Base-by-base conservation (phyloP, 1,140 invertebrate genomes). In the Caenorhabditis inopinata region DNA sequence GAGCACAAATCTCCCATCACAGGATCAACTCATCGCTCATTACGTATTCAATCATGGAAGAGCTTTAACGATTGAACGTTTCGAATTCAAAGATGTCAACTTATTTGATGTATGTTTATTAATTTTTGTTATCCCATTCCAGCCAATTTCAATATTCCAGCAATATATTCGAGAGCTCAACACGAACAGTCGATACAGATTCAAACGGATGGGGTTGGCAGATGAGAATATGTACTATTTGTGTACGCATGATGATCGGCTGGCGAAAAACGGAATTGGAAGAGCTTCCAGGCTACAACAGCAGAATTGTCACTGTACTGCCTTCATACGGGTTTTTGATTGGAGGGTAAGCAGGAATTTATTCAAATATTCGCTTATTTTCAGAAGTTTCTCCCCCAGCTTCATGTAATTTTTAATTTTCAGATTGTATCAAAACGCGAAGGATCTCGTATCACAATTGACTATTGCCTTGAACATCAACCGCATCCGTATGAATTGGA, bases 211-310 rank as follows among this genome's bases (percentile, higher is more conserved):
- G 38, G 78, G 78, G 5, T 32, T 79, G 21, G 62, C 46, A 2
- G 78, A 79, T 35, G 78, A 79, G 62, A 53, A 79, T 35, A 79
- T 79, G 78, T 79, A 74, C 62, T 79, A 79, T 58, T 45, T 79
- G 16, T 79, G 78, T 21, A 11, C 6, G 21, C 27, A 48, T 12
- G 78, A 79, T 23, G 78, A 79, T 58, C 62, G 78, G 9, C 45
- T 68, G 0, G 16, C 29, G 0, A 68, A 68, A 38, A 47, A 16
- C n/a, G 74, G 47, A 25, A n/a, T 48, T 5, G 47, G 47, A 23
- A 14, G 74, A 25, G 45, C 74, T 7, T 29, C 47, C 3, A 38
- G 47, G 2, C 23, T 75, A 7, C 45, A 48, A 14, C 29, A 21
- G 18, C 45, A 49, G 45, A 75, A n/a, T 23, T 38, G 29, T 23